These are phyloP conservation scores for Cynaeus angustus DNA, from an alignment of 2,888 invertebrate genomes.

Conservation along the genomic window DNA sequence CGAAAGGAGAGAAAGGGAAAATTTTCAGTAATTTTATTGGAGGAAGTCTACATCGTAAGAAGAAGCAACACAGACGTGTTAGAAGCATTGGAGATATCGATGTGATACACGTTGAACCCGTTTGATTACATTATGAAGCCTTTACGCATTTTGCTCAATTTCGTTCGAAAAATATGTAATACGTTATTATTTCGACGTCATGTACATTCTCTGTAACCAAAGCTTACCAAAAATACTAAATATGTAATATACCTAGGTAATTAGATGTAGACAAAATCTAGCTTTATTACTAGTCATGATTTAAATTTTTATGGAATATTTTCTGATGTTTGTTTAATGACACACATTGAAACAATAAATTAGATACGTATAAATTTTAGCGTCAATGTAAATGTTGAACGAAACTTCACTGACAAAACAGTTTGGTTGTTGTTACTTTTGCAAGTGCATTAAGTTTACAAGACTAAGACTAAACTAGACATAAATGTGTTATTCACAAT, in stretches of 20 bases:
- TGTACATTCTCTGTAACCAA: conserved; percentile 31
- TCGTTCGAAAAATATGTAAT: conserved; percentile 21
- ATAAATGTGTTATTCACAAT: conserved; percentile 28
- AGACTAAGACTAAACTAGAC: conserved; percentile 3
- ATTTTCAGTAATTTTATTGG: conserved; percentile 66
- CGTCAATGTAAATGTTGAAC: too few species aligned
- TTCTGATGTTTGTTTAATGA: not conserved
- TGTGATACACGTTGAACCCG: conserved; percentile 71
- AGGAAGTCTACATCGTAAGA: conserved; percentile 72
- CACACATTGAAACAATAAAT: too few species aligned
- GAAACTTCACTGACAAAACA: not conserved
- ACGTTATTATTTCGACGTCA: conserved; percentile 22
- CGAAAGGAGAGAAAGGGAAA: conserved; percentile 52
- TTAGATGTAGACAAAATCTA: not conserved
- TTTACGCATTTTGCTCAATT: conserved; percentile 35
- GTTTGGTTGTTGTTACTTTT: not conserved
- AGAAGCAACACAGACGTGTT: conserved; percentile 77
- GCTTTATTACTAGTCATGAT: conserved; percentile 16
- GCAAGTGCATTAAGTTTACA: conserved; percentile 8
- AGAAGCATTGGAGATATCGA: conserved; percentile 86
- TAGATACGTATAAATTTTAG: not conserved
- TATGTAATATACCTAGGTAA: conserved; percentile 35
- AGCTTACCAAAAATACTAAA: conserved; percentile 35
- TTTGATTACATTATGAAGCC: conserved; percentile 34
- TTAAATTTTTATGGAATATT: conserved; percentile 8